phyloP scores from a whole-genome alignment of 2,113 vertebrate species.

The Phalacrocorax carbo region DNA sequence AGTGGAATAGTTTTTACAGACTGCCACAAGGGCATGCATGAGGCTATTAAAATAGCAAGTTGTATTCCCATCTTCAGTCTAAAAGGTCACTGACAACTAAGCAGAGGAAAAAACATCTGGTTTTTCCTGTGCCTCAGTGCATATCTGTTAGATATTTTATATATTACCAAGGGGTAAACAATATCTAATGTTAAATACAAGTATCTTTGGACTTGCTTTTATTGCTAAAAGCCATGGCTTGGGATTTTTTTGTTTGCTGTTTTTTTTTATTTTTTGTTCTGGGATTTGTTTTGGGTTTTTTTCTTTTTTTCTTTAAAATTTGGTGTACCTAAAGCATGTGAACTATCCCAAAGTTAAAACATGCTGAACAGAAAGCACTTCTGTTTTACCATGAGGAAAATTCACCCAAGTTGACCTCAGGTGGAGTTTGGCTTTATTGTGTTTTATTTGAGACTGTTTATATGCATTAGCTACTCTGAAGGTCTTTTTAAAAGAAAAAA shows the following conservation, averaged over 20 bases:
- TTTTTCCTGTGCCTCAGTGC: background rate
- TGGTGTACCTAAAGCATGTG: background rate
- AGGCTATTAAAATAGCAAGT: background rate
- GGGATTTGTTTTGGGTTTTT: background rate
- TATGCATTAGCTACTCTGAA: background rate
- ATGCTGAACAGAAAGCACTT: background rate
- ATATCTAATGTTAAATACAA: background rate
- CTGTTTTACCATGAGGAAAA: background rate
- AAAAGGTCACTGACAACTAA: background rate
- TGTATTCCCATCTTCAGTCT: background rate
- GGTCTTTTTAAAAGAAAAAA: background rate
- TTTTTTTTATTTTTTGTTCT: background rate
- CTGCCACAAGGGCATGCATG: background rate
- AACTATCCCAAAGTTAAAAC: background rate
- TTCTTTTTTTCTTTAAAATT: background rate
- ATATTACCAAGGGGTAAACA: background rate
- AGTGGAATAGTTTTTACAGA: constrained; percentile 1
- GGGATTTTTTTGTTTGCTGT: background rate
- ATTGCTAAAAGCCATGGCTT: background rate
- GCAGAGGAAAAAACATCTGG: background rate
- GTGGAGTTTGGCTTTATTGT: background rate
- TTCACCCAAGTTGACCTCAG: background rate
- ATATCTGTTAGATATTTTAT: background rate
- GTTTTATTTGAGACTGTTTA: background rate
- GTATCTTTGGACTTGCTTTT: background rate